These are phyloP conservation scores for Callimorpha dominula DNA, from an alignment of 2,888 invertebrate species.

Conservation along the genomic window DNA sequence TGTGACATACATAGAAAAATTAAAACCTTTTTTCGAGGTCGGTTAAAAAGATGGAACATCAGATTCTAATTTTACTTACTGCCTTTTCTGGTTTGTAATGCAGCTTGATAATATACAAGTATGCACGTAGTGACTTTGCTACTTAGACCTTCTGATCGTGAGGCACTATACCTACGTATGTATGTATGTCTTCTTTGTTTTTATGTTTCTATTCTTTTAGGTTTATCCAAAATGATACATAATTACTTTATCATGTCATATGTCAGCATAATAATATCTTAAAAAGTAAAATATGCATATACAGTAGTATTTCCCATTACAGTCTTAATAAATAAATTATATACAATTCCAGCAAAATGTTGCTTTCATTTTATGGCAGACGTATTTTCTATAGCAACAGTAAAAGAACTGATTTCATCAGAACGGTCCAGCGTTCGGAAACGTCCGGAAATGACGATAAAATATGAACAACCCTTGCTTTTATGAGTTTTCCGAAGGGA, in stretches of 20 bases:
- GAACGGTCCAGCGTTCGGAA: constrained; percentile 30
- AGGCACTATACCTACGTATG: no score
- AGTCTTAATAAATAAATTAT: constrained; percentile 19
- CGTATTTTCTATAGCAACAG: constrained; percentile 46
- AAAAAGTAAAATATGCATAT: neutral
- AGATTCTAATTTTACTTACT: no score
- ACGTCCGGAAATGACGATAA: constrained; percentile 41
- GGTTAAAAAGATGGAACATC: no score
- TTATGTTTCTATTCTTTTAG: no score
- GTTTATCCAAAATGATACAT: no score
- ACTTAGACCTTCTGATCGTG: no score
- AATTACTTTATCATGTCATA: neutral
- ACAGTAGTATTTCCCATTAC: neutral
- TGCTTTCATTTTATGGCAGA: constrained; percentile 34
- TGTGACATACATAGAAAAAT: no score
- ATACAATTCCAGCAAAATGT: constrained; percentile 18
- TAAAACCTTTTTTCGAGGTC: no score
- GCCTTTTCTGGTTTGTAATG: no score
- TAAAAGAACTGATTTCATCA: constrained; percentile 46
- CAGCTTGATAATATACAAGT: no score
- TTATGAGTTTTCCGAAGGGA: constrained; percentile 33
- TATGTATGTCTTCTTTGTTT: no score
- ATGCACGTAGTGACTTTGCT: no score
- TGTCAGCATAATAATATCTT: neutral
- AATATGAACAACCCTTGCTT: constrained; percentile 34